Evolutionary conservation across 2,797 vertebrate species (phyloP), one percentile per base, ranked within the genome.

Genomic region (Eutrigla gurnardus): DNA sequence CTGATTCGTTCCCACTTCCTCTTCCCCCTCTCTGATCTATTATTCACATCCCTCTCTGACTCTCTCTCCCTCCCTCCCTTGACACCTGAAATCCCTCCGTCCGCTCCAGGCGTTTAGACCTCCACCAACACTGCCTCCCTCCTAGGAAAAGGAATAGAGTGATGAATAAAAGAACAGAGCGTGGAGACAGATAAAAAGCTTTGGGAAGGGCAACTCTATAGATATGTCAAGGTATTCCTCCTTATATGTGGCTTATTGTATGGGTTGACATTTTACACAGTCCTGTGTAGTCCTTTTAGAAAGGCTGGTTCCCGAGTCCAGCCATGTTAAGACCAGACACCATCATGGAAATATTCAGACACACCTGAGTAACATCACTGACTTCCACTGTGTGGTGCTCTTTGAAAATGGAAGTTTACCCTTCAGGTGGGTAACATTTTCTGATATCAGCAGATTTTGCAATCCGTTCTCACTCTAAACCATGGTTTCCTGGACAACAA

Each of bases 151-250:
- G 87, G 78, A 78, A 78, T 39, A 77, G 76, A 78, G n/a, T 76
- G 82, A 88, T 87, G 85, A 90, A 91, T 90, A 91, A 90, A 91
- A 90, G 86, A 87, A 89, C 67, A 82, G 82, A 83, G 70, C 0
- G 33, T 70, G 5, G 68, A 75, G 77, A 84, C 75, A 75, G 87
- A 92, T 87, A 85, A 89, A 84, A 86, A 84, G 80, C 84, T 69
- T 53, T 46, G 53, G 80, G 70, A 85, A 42, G 74, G 79, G 63
- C 55, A 54, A 73, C 77, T 85, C 76, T 78, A 61, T 78, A 67
- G 82, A 86, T 81, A 79, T 65, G 80, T 63, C 60, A 55, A 77
- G 63, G 58, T 78, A 58, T 81, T 70, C 71, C 77, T 80, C 37
- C 36, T 25, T 25, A 25, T 25, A 25, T 61, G 73, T 14, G 73